phyloP scores from a whole-genome alignment of 92 coral and sea anemone species.

The Phenganax subtilis region DNA sequence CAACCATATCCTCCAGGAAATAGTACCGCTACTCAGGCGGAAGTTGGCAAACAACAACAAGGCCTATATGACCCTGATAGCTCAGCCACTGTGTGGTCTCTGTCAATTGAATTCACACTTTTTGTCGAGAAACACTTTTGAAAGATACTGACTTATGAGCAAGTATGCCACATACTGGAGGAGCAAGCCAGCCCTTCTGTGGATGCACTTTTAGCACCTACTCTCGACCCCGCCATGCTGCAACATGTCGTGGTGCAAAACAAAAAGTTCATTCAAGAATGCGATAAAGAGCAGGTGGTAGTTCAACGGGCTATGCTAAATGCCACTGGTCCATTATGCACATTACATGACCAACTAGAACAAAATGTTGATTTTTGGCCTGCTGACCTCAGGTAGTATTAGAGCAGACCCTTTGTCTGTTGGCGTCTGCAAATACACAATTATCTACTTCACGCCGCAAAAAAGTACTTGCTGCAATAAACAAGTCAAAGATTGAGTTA shows the following conservation, averaged over 20 bases:
- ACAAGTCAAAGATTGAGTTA: no score
- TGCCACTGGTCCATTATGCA: no score
- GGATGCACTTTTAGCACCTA: conserved; percentile 34
- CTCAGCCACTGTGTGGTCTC: background rate
- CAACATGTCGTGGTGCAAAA: conserved; percentile 37
- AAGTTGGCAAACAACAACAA: background rate
- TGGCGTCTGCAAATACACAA: no score
- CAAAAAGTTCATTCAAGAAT: conserved; percentile 46
- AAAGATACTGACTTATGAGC: conserved; percentile 36
- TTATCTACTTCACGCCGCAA: no score
- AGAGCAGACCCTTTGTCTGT: no score
- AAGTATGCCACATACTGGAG: conserved; percentile 47
- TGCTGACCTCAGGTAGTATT: no score
- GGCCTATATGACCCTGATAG: background rate
- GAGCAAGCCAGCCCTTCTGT: conserved; percentile 38
- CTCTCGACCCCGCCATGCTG: conserved; percentile 37
- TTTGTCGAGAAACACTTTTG: conserved; percentile 41
- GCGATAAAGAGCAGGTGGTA: no score
- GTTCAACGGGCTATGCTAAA: no score
- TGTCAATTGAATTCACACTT: background rate
- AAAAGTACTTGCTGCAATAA: no score
- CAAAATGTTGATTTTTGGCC: no score
- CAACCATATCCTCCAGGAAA: background rate
- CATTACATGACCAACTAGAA: no score
- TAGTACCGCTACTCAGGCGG: background rate